Evolutionary conservation across 35 echinoderm and acorn worm species (phyloP), one percentile per base, ranked within the genome.

Genomic region (Ptychodera flava): DNA sequence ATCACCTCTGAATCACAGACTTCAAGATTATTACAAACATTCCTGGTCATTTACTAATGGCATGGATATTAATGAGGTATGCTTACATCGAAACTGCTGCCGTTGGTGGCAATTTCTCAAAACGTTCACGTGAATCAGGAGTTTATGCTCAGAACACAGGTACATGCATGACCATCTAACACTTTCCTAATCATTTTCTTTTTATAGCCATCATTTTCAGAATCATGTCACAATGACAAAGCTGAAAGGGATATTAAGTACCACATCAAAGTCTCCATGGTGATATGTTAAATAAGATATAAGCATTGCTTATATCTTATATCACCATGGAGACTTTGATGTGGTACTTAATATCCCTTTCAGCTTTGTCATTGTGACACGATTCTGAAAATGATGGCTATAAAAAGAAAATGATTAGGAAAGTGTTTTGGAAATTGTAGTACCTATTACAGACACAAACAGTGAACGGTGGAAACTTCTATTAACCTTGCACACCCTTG

Each of bases 21-120:
- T 99, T 33, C 88, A 94, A 82, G 96, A 99, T 52, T 99, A 99
- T 36, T 99, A 94, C 80, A 99, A 99, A 38, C 92, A 92, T 32
- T 90, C 93, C 0, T 94, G 90, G 92, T 90, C 91, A 31, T 94
- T 90, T 78, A 92, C 88, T 45, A 97, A 99, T 33, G 93, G 93
- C 0, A 99, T 90, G 76, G 96, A 99, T 77, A 85, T 99, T 28
- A 84, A 94, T 35, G 96, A 99, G 85, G 93, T 99, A 80, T 14
- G 31, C 28, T 80, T 14, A 12, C 28, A 6, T 80, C 78, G 30
- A 80, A 80, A 80, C 30, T 2, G 1, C 28, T 80, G 12, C 28
- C 15, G 15, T 15, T 15, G 15, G 15, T 15, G n/a, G 15, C 15
- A 77, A 15, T 15, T n/a, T 15, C 15, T 15, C 15, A 77, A 77